phyloP scores from a whole-genome alignment of 2,113 vertebrate species.

The Cricetomys ansorgei region DNA sequence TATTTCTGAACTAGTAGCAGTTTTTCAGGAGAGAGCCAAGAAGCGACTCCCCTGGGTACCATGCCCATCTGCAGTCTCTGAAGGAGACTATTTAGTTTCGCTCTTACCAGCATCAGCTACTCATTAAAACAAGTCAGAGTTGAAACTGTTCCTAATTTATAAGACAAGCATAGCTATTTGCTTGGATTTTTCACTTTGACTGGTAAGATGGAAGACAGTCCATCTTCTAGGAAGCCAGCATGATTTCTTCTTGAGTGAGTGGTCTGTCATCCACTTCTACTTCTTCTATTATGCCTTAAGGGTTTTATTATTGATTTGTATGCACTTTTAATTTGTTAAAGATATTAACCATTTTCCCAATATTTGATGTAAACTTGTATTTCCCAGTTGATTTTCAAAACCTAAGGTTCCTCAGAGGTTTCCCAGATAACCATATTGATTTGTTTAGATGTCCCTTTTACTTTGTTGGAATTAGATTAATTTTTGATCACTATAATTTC shows the following conservation, averaged over 20 bases:
- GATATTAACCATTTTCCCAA: constrained; percentile 40
- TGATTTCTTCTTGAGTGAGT: constrained; percentile 49
- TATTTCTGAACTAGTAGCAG: background rate
- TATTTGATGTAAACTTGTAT: constrained; percentile 33
- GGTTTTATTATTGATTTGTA: constrained; percentile 60
- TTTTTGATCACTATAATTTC: constrained; percentile 64
- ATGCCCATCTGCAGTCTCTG: background rate
- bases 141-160: constrained; percentile 38
- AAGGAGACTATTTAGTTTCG: background rate
- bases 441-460: constrained; percentile 39
- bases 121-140: constrained; percentile 47
- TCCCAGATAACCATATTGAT: constrained; percentile 36
- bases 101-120: background rate
- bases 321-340: constrained; percentile 65
- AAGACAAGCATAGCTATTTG: background rate
- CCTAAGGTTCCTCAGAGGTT: constrained; percentile 8
- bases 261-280: background rate
- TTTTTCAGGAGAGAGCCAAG: constrained; percentile 3
- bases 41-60: background rate
- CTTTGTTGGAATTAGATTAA: constrained; percentile 44
- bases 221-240: background rate
- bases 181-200: constrained; percentile 47
- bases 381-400: constrained; percentile 58
- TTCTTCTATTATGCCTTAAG: constrained; percentile 9
- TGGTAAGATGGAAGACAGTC: background rate